These are phyloP conservation scores for Apamea crenata DNA, from an alignment of 2,888 invertebrate species.

Conservation along the genomic window DNA sequence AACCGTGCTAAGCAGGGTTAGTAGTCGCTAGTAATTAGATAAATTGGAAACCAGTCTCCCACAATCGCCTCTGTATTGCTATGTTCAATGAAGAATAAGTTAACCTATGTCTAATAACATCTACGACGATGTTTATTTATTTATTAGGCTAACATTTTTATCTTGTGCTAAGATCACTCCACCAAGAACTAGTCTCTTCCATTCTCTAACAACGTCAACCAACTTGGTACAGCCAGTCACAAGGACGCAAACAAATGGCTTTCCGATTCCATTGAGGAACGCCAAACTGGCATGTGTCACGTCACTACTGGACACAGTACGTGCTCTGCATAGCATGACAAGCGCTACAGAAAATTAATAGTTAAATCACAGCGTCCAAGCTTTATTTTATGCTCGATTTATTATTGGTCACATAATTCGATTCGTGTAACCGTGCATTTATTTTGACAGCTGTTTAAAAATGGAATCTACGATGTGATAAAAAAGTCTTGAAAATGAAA, in stretches of 20 bases:
- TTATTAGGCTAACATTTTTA: not conserved
- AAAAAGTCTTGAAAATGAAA: conserved; percentile 19
- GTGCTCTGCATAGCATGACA: conserved; percentile 45
- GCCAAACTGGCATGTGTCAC: conserved; percentile 48
- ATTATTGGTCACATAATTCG: conserved; percentile 33
- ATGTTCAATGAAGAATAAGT: not conserved
- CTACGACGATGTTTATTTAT: not conserved
- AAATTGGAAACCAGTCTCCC: not conserved
- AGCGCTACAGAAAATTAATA: conserved; percentile 50
- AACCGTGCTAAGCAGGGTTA: fast-evolving
- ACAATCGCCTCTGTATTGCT: not conserved
- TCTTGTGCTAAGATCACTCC: not conserved
- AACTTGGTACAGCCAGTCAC: conserved; percentile 4
- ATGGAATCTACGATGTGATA: conserved; percentile 25
- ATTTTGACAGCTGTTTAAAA: conserved; percentile 21
- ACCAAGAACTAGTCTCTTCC: not conserved
- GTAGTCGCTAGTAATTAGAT: not conserved
- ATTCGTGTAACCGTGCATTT: conserved; percentile 26
- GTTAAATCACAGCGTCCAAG: conserved; percentile 15
- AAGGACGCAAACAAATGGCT: conserved; percentile 27
- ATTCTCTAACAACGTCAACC: not conserved
- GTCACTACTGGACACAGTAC: conserved; percentile 50
- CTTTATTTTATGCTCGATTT: conserved; percentile 33
- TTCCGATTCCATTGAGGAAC: conserved; percentile 43
- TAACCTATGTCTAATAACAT: not conserved